phyloP scores from a whole-genome alignment of 2,888 invertebrate genomes.

The Eupithecia abbreviata region DNA sequence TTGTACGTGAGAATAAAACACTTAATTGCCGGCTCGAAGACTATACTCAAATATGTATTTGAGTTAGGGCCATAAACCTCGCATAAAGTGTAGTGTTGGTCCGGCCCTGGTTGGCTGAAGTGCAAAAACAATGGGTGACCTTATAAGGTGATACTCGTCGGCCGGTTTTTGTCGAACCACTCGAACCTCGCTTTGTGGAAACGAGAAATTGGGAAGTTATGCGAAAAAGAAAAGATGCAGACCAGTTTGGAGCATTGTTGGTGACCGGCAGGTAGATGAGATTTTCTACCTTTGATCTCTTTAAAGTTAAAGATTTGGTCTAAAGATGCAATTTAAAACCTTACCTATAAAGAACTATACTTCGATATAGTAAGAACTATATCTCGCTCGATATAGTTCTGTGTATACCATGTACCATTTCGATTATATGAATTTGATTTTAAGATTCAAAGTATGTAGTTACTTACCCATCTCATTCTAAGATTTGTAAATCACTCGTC shows the following conservation, averaged over 20 bases:
- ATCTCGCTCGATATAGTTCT: no score
- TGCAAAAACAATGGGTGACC: slow-evolving; percentile 72
- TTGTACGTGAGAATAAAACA: slow-evolving; percentile 17
- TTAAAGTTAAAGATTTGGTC: neutral
- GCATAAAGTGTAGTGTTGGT: slow-evolving; percentile 14
- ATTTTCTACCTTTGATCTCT: slow-evolving; percentile 21
- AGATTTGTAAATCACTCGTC: neutral
- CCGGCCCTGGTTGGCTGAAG: slow-evolving; percentile 47
- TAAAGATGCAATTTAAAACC: neutral
- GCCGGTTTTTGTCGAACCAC: slow-evolving; percentile 56
- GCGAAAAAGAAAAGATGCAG: slow-evolving; percentile 53
- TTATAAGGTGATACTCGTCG: slow-evolving; percentile 61
- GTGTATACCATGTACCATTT: neutral
- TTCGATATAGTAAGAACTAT: no score
- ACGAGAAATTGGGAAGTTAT: slow-evolving; percentile 57
- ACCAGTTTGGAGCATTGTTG: slow-evolving; percentile 31
- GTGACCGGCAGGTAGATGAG: slow-evolving; percentile 34
- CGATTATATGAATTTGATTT: neutral
- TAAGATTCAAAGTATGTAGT: neutral
- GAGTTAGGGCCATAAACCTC: slow-evolving; percentile 19
- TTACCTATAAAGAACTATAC: no score
- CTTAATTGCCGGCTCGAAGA: slow-evolving; percentile 18
- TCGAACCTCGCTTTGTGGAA: slow-evolving; percentile 48
- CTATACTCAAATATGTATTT: slow-evolving; percentile 17
- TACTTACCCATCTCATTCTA: no score